phyloP scores from a whole-genome alignment of 2,888 invertebrate species.

The Crioceris asparagi region DNA sequence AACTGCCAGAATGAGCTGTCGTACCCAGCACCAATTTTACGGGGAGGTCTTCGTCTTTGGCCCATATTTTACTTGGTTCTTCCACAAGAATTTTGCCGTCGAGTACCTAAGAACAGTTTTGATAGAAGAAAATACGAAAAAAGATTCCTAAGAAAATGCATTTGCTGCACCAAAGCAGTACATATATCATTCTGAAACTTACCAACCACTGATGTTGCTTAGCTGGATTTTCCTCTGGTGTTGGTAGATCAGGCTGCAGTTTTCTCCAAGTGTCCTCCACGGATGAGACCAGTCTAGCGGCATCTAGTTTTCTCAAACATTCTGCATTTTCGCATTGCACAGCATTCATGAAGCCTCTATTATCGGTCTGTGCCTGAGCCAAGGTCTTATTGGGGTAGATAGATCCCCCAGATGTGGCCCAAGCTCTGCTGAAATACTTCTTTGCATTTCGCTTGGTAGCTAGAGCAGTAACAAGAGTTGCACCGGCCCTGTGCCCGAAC shows the following conservation, averaged over 20 bases:
- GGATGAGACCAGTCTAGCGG: slow-evolving; percentile 51
- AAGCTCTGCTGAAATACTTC: slow-evolving; percentile 58
- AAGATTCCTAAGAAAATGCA: no score
- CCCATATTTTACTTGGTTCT: slow-evolving; percentile 56
- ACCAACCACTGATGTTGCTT: slow-evolving; percentile 61
- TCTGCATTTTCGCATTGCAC: slow-evolving; percentile 40
- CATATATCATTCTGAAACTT: slow-evolving; percentile 18
- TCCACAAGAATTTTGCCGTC: slow-evolving; percentile 61
- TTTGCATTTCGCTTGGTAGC: slow-evolving; percentile 47
- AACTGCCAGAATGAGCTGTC: slow-evolving; percentile 62
- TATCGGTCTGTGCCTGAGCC: slow-evolving; percentile 48
- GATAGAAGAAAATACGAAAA: background rate
- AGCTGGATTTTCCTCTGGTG: slow-evolving; percentile 43
- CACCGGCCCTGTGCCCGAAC: slow-evolving; percentile 74
- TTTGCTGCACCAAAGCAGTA: no score
- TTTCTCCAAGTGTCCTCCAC: slow-evolving; percentile 65
- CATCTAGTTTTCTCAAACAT: slow-evolving; percentile 46
- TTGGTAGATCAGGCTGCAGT: slow-evolving; percentile 45
- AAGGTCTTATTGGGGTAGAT: slow-evolving; percentile 58
- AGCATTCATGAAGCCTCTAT: slow-evolving; percentile 48
- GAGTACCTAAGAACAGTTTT: slow-evolving; percentile 35
- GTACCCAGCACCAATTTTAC: slow-evolving; percentile 57
- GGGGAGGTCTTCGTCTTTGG: slow-evolving; percentile 35
- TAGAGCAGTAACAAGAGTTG: slow-evolving; percentile 69
- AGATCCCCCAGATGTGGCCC: slow-evolving; percentile 70